Percentiles rank a stretch among this genome's conserved stretches.
Conservation (phyloP, 1,140 invertebrate species). For the Eubasilissa regina region DNA sequence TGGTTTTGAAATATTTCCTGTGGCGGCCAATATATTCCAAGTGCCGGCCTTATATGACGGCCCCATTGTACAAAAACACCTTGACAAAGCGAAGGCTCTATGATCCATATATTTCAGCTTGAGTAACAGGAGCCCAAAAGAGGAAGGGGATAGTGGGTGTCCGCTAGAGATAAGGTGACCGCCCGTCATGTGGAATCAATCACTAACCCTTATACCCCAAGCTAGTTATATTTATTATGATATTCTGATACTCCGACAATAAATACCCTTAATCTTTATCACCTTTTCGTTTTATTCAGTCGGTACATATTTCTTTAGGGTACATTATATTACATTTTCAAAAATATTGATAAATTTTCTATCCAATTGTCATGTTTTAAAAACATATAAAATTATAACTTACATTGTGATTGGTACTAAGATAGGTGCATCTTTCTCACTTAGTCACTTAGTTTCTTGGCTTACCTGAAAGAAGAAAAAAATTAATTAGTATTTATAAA, state of each 20-base stretch:
- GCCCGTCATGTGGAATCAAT: constrained; percentile 40
- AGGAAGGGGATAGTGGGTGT: constrained; percentile 9
- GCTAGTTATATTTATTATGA: constrained; percentile 13
- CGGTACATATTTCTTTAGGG: no score
- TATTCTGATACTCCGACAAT: constrained; percentile 6
- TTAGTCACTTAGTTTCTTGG: no score
- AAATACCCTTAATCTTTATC: background rate
- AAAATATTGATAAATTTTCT: no score
- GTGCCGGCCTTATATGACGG: constrained; percentile 2
- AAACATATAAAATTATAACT: no score
- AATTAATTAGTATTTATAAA: no score
- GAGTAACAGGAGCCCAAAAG: constrained; percentile 19
- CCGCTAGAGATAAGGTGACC: constrained; percentile 36
- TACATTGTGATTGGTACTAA: no score
- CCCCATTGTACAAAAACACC: constrained; percentile 18
- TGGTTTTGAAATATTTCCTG: no score
- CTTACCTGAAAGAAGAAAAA: no score
- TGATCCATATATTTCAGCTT: constrained; percentile 30
- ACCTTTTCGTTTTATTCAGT: no score
- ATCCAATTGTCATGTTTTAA: no score
- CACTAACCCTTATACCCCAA: constrained; percentile 16
- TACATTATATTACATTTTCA: no score
- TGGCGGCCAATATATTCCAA: constrained; percentile 8
- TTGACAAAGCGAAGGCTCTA: constrained; percentile 39
- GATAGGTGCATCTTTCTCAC: no score